Percentiles rank a stretch among this genome's conserved stretches.
These are phyloP conservation scores for Edolisoma coerulescens DNA, from an alignment of 2,113 vertebrate species.

Conservation along the genomic window DNA sequence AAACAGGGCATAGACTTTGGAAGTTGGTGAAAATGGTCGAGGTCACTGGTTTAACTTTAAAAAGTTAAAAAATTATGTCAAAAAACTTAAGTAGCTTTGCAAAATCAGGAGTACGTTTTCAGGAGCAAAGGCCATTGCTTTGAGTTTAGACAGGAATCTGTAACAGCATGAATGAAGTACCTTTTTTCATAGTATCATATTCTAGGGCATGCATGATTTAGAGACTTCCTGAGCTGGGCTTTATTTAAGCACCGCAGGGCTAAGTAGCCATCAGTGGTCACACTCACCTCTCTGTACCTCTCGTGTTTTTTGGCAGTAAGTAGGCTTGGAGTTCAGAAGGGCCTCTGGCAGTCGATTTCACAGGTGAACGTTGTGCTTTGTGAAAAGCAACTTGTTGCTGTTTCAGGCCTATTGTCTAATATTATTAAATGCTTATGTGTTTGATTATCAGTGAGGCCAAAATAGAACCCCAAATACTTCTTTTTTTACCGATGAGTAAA, in stretches of 20 bases:
- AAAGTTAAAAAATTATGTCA: neutral
- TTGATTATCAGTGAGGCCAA: neutral
- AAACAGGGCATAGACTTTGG: neutral
- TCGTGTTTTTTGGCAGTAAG: neutral
- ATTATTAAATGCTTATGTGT: neutral
- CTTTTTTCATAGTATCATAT: neutral
- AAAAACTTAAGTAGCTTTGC: neutral
- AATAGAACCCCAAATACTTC: neutral
- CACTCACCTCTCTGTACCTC: neutral
- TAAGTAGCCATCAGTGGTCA: neutral
- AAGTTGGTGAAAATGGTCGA: neutral
- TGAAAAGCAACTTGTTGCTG: neutral
- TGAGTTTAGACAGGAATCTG: neutral
- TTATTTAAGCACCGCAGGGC: neutral
- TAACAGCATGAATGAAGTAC: neutral
- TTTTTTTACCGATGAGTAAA: neutral
- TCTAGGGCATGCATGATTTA: neutral
- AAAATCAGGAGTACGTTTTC: neutral
- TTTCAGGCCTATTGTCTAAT: neutral
- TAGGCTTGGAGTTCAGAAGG: neutral
- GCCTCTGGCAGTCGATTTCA: rapidly evolving
- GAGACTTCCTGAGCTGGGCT: neutral
- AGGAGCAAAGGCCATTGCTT: neutral
- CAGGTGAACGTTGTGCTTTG: neutral
- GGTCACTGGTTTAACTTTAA: neutral